A percentile compares a stretch with the other conserved stretches of the same genome.
Evolutionary conservation across 2,888 invertebrate genomes (phyloP).

Genomic region (Ornithoptera priamus): DNA sequence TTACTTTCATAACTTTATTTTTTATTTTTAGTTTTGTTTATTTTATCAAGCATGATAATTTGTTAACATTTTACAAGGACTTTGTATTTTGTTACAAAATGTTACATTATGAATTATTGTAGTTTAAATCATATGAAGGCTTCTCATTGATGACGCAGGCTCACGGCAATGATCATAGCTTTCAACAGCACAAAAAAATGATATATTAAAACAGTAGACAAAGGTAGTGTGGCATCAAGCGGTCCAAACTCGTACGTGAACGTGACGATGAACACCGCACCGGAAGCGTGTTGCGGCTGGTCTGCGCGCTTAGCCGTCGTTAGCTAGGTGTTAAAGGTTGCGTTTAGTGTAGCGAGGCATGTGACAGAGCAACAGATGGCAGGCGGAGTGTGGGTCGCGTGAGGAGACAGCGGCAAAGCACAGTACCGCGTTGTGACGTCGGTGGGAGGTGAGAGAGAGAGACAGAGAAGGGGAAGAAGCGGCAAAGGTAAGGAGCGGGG

Average conservation of each 20-base stretch:
- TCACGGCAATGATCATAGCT: background rate
- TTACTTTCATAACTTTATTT: background rate
- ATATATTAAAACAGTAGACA: background rate
- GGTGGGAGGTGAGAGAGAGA: conserved; percentile 4
- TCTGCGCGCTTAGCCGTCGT: conserved; percentile 48
- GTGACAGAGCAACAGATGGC: conserved; percentile 71
- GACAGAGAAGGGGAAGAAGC: background rate
- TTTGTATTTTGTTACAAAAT: no score
- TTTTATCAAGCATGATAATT: background rate
- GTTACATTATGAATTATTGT: no score
- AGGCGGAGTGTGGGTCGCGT: conserved; percentile 70
- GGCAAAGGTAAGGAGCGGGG: background rate
- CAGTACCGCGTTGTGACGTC: conserved; percentile 37
- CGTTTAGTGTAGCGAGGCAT: conserved; percentile 76
- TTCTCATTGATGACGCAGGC: background rate
- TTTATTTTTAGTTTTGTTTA: background rate
- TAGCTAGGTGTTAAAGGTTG: conserved; percentile 63
- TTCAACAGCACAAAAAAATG: background rate
- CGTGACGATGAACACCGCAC: background rate
- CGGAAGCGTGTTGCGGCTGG: conserved; percentile 43
- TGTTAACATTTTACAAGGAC: background rate
- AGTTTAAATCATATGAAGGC: background rate
- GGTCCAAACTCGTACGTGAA: conserved; percentile 19
- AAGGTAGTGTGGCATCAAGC: conserved; percentile 7
- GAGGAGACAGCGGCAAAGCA: conserved; percentile 71